These are phyloP conservation scores for Climacteris rufus DNA, from an alignment of 2,113 vertebrate species.

Conservation along the genomic window DNA sequence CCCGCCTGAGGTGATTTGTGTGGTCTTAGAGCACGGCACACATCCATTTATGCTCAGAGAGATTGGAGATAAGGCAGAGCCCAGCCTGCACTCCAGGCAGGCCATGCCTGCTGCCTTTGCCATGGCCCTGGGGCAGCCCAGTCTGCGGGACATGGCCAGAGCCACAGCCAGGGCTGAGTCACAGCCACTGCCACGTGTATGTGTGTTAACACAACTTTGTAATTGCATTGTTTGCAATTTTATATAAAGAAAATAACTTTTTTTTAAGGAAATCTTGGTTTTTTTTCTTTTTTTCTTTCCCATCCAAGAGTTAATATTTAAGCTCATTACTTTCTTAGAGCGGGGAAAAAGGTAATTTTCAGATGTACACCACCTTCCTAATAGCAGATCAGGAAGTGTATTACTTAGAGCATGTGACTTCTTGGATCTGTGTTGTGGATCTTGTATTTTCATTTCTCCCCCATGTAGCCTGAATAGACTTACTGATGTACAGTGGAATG, in stretches of 20 bases:
- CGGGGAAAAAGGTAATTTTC: not conserved
- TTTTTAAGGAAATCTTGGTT: not conserved
- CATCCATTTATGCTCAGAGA: conserved; percentile 47
- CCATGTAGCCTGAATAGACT: not conserved
- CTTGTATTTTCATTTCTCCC: not conserved
- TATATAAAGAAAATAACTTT: not conserved
- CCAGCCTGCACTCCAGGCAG: not conserved
- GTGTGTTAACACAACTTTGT: not conserved
- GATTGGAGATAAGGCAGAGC: conserved; percentile 37
- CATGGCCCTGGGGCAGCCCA: not conserved
- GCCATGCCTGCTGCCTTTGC: conserved; percentile 8
- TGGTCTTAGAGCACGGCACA: conserved; percentile 53
- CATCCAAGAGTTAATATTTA: not conserved
- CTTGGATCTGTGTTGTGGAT: not conserved
- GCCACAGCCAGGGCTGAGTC: not conserved
- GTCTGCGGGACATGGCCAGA: not conserved
- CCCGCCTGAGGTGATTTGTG: conserved; percentile 56
- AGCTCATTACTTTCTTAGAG: not conserved
- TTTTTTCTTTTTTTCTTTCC: accelerated
- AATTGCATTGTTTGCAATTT: not conserved
- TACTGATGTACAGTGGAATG: not conserved
- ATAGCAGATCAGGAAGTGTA: not conserved
- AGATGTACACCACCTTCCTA: not conserved
- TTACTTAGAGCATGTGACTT: not conserved
- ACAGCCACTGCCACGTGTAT: not conserved